Percentiles rank a stretch among this genome's conserved stretches.
phyloP scores from a whole-genome alignment of 35 echinoderm and acorn worm genomes.

The Diadema setosum region DNA sequence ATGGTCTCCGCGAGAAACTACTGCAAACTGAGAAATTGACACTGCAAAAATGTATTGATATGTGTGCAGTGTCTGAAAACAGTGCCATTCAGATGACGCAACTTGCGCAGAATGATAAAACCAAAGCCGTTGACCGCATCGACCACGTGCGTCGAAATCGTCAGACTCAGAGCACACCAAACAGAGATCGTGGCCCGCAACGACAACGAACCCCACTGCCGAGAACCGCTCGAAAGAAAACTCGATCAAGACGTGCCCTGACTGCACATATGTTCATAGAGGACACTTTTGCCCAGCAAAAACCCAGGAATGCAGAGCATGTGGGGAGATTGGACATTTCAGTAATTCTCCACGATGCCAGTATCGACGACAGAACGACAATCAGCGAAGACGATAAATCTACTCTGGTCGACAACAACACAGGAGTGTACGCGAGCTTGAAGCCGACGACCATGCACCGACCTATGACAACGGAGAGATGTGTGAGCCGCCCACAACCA shows the following conservation, averaged over 20 bases:
- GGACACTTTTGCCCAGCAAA: slow-evolving; percentile 6
- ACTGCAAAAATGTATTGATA: slow-evolving; percentile 3
- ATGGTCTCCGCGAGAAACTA: not conserved
- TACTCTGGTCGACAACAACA: not conserved
- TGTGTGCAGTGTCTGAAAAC: not conserved
- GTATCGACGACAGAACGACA: not conserved
- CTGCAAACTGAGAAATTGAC: not conserved
- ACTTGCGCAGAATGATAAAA: not conserved
- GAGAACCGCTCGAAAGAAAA: not conserved
- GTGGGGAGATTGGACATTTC: slow-evolving; percentile 34
- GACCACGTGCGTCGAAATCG: not conserved
- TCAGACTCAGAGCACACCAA: not conserved
- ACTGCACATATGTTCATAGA: slow-evolving; percentile 1
- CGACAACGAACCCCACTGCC: not conserved
- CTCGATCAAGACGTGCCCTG: not conserved
- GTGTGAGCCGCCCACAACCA: not conserved
- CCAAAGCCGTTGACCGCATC: not conserved
- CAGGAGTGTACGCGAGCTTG: not conserved
- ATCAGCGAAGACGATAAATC: not conserved
- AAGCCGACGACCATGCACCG: not conserved
- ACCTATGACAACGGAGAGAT: not conserved
- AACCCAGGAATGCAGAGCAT: slow-evolving; percentile 13
- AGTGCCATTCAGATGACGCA: not conserved
- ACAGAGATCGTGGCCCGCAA: not conserved
- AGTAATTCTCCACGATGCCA: not conserved